phyloP scores from a whole-genome alignment of 1,140 invertebrate species.

The Drosophila arizonae region DNA sequence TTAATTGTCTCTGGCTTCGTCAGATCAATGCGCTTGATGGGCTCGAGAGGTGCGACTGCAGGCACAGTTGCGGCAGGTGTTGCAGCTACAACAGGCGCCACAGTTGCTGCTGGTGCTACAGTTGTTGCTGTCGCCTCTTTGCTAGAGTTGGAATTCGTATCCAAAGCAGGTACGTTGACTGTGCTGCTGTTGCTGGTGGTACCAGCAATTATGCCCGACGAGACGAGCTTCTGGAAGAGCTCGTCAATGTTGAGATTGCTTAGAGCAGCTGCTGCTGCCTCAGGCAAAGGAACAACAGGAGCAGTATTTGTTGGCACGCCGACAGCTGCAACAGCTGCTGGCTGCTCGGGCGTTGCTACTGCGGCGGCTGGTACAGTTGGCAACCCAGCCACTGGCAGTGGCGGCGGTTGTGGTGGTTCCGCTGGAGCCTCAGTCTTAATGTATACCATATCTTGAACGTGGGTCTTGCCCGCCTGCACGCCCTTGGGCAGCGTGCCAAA shows the following conservation, averaged over 20 bases:
- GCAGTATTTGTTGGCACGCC: constrained; percentile 9
- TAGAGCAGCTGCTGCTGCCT: constrained; percentile 48
- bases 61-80: background rate
- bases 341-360: background rate
- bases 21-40: constrained; percentile 86
- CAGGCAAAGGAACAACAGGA: constrained; percentile 49
- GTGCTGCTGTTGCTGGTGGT: background rate
- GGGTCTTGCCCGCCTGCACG: constrained; percentile 87
- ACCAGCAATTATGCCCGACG: constrained; percentile 90
- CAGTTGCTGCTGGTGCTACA: background rate
- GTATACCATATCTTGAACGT: constrained; percentile 87
- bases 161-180: background rate
- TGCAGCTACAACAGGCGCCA: constrained; percentile 19
- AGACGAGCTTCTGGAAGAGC: constrained; percentile 92
- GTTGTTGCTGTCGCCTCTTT: background rate
- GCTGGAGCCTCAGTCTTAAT: constrained; percentile 81
- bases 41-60: constrained; percentile 54
- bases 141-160: background rate
- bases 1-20: constrained; percentile 89
- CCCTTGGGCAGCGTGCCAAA: constrained; percentile 91
- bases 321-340: background rate
- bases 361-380: constrained; percentile 1
- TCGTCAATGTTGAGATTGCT: constrained; percentile 89
- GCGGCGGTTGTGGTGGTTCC: constrained; percentile 59
- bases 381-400: constrained; percentile 43